Evolutionary conservation across 1,140 invertebrate species (phyloP), one percentile per base, ranked within the genome.

Genomic region (Pseudobourletiella spinata): DNA sequence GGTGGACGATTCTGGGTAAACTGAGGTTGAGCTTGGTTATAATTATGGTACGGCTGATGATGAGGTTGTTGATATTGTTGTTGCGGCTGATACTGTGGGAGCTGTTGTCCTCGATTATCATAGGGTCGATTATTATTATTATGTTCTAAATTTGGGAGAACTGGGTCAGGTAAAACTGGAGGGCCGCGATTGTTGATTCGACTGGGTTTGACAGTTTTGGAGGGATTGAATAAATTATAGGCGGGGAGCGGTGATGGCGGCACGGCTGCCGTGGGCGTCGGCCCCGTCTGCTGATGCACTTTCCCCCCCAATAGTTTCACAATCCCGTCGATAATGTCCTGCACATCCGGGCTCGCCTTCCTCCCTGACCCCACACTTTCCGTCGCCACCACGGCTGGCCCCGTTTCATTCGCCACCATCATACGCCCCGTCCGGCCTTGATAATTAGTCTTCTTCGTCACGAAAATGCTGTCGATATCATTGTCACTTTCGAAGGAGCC

Each of bases 121-220:
- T 48, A 6, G 22, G 11, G 44, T 15, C 20, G 44, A 48, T 48
- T 48, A 55, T 56, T 48, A 48, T 48, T 48, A 22, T 18, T 48
- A 22, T 48, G 6, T 48, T 48, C 44, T n/a, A n/a, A n/a, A n/a
- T n/a, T n/a, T n/a, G n/a, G n/a, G n/a, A n/a, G n/a, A n/a, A 15
- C 8, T 24, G 14, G 35, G 25, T 30, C 15, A 56, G 51, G 16
- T 54, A 89, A 86, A 52, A 86, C 79, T 0, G 88, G 88, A 0
- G 90, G 90, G 1, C 89, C 90, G 48, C 91, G 77, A 72, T 93
- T 91, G 71, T 95, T 95, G 32, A 93, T 93, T 63, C 90, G 82
- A 0, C 80, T 81, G 14, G 70, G 66, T 58, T 51, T 56, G 66
- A 65, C 1, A 81, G 84, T 43, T 82, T 77, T 59, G n/a, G 59